A percentile compares a stretch with the other conserved stretches of the same genome.
Evolutionary conservation across 2,888 invertebrate genomes (phyloP).

Genomic region (Drosophila recens): DNA sequence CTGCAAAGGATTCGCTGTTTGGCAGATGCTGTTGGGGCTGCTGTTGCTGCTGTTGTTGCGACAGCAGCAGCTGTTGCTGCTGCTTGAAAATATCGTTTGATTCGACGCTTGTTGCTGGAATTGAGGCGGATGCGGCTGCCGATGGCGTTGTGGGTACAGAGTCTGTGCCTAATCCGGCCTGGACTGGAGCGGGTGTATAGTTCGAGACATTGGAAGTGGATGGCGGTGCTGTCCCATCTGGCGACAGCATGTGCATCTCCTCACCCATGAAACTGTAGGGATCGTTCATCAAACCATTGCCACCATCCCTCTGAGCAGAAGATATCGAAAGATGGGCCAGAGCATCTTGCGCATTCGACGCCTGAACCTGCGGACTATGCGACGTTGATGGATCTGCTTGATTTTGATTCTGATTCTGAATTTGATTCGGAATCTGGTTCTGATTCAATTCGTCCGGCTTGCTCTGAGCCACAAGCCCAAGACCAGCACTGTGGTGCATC

Average conservation of each 20-base stretch:
- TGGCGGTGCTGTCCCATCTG: slow-evolving; percentile 24
- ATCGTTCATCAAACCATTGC: slow-evolving; percentile 84
- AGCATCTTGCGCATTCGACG: slow-evolving; percentile 2
- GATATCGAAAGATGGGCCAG: slow-evolving; percentile 16
- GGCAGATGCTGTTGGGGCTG: slow-evolving; percentile 20
- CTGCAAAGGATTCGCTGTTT: slow-evolving; percentile 14
- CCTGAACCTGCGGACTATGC: slow-evolving; percentile 26
- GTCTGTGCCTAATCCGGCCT: slow-evolving; percentile 3
- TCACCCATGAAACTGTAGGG: slow-evolving; percentile 95
- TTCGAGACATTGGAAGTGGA: slow-evolving; percentile 26
- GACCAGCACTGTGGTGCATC: slow-evolving; percentile 57
- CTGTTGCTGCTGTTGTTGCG: slow-evolving; percentile 18
- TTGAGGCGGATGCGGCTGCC: background rate
- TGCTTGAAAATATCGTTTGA: slow-evolving; percentile 45
- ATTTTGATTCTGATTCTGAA: slow-evolving; percentile 38
- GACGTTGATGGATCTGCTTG: slow-evolving; percentile 29
- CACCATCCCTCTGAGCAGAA: background rate
- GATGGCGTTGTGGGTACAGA: slow-evolving; percentile 15
- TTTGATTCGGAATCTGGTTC: slow-evolving; percentile 39
- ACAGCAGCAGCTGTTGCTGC: slow-evolving; percentile 31
- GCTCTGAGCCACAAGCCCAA: slow-evolving; percentile 46
- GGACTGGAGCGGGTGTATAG: slow-evolving; percentile 30
- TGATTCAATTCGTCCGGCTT: slow-evolving; percentile 61
- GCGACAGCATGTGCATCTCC: slow-evolving; percentile 85
- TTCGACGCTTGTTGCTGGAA: slow-evolving; percentile 12